phyloP scores from a whole-genome alignment of 2,888 invertebrate species.

The Psococerastis gibbosa region DNA sequence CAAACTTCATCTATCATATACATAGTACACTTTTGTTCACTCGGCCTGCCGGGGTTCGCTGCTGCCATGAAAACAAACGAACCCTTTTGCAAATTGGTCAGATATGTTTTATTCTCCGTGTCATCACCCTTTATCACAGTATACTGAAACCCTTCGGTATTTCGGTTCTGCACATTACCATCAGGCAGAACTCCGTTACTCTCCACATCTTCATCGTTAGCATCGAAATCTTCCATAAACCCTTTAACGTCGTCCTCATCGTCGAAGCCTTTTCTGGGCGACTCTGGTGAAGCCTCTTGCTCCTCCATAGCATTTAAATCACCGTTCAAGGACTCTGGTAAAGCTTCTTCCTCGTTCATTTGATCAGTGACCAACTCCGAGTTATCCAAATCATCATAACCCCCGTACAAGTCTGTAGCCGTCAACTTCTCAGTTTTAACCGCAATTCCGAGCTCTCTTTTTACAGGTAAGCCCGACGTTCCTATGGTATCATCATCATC shows the following conservation, averaged over 20 bases:
- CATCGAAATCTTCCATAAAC: not conserved
- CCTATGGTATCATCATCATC: too few relatives aligned
- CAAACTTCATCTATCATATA: constrained; percentile 14
- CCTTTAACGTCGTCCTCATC: too few relatives aligned
- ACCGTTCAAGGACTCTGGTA: not conserved
- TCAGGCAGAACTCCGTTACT: not conserved
- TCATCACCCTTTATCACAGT: not conserved
- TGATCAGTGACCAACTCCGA: too few relatives aligned
- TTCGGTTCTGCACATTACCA: not conserved
- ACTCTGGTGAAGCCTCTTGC: not conserved
- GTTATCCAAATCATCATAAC: too few relatives aligned
- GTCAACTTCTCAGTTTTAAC: too few relatives aligned
- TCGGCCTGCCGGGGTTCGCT: constrained; percentile 9
- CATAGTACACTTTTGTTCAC: constrained; percentile 13
- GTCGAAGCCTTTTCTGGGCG: too few relatives aligned
- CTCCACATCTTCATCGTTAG: not conserved
- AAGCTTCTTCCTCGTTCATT: not conserved
- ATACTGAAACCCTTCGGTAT: not conserved
- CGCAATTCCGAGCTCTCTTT: too few relatives aligned
- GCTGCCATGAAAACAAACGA: constrained; percentile 15
- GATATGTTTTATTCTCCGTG: not conserved
- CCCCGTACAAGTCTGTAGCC: too few relatives aligned
- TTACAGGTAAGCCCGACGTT: too few relatives aligned
- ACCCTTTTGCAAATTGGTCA: constrained; percentile 14
- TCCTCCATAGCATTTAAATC: not conserved